phyloP scores from a whole-genome alignment of 2,797 vertebrate species.

The Lerista edwardsae region DNA sequence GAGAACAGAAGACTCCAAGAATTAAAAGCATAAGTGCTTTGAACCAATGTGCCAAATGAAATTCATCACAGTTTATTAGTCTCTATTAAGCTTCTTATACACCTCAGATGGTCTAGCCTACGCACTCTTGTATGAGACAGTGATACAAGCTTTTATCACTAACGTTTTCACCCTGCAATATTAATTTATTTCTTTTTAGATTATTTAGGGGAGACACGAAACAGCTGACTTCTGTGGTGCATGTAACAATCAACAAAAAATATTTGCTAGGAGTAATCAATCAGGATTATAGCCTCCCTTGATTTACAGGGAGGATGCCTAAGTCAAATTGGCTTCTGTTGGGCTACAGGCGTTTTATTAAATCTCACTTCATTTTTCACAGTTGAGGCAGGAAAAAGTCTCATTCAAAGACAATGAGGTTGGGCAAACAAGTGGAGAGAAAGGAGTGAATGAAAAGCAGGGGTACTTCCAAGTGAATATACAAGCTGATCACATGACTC shows the following conservation, averaged over 20 bases:
- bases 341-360: conserved; percentile 59
- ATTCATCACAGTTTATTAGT: conserved; percentile 43
- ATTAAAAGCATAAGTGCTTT: conserved; percentile 38
- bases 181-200: conserved; percentile 46
- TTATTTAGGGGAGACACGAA: conserved; percentile 42
- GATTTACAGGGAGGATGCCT: conserved; percentile 64
- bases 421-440: conserved; percentile 14
- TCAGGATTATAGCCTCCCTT: conserved; percentile 68
- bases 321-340: conserved; percentile 73
- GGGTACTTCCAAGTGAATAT: neutral
- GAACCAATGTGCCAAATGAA: conserved; percentile 39
- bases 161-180: conserved; percentile 27
- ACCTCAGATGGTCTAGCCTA: conserved; percentile 40
- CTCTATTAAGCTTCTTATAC: conserved; percentile 25
- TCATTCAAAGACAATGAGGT: conserved; percentile 54
- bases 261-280: conserved; percentile 70
- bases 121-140: conserved; percentile 26
- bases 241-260: conserved; percentile 64
- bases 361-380: conserved; percentile 71
- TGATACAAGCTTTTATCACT: conserved; percentile 61
- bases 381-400: conserved; percentile 56
- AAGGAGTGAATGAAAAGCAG: neutral
- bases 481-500: neutral
- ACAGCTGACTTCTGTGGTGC: conserved; percentile 53
- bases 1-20: conserved; percentile 17